phyloP scores from a whole-genome alignment of 64 coral and sea anemone genomes.

The Actinia equina region DNA sequence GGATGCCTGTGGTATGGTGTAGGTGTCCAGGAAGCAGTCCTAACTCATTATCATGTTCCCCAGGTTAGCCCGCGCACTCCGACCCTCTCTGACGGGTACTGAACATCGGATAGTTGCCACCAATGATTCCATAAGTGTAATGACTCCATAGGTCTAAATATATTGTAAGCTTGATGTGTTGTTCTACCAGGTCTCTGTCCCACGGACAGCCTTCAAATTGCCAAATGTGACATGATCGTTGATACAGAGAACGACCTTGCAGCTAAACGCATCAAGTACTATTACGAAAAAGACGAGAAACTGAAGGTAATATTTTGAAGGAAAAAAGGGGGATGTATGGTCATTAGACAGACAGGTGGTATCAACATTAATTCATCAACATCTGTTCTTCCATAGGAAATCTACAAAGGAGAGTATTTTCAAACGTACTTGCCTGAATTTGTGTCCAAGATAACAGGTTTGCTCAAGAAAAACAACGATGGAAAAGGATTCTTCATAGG shows the following conservation, averaged over 20 bases:
- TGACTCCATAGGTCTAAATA: too few species aligned
- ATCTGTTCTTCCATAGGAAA: not conserved
- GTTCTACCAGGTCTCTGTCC: slow-evolving; percentile 20
- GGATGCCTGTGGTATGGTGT: not conserved
- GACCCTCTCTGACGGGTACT: too few species aligned
- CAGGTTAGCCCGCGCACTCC: not conserved
- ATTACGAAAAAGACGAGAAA: slow-evolving; percentile 36
- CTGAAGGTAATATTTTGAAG: slow-evolving; percentile 26
- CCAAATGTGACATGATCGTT: slow-evolving; percentile 37
- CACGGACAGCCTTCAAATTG: slow-evolving; percentile 7
- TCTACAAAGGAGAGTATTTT: not conserved
- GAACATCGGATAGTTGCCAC: too few species aligned
- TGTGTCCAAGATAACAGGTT: not conserved
- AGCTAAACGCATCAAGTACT: not conserved
- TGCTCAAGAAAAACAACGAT: slow-evolving; percentile 15
- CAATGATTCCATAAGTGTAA: too few species aligned
- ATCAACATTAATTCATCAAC: not conserved
- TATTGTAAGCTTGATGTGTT: not conserved
- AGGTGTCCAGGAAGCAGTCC: too few species aligned
- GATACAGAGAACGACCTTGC: slow-evolving; percentile 28
- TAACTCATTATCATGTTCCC: not conserved
- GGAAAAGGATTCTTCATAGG: slow-evolving; percentile 22
- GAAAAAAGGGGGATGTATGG: not conserved
- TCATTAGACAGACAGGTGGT: too few species aligned
- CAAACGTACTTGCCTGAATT: not conserved